Evolutionary conservation across 2,888 invertebrate genomes (phyloP).

Genomic region (Lasioglossum lativentre): DNA sequence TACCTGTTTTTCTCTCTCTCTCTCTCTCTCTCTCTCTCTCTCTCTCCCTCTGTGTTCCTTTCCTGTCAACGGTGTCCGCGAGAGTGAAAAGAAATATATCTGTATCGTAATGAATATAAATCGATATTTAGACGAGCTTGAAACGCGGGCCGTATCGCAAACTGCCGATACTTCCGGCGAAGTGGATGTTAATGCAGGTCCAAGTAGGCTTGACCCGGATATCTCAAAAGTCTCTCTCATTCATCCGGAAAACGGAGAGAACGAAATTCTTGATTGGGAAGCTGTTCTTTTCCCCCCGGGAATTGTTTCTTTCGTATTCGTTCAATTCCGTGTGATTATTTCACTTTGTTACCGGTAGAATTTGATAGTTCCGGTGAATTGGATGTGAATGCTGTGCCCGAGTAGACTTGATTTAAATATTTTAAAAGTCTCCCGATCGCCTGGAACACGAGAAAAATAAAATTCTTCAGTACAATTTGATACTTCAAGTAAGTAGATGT

Average conservation of each 20-base stretch:
- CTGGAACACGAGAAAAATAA: neutral
- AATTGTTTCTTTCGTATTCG: neutral
- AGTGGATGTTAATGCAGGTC: slow-evolving; percentile 23
- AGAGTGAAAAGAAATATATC: neutral
- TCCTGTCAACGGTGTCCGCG: neutral
- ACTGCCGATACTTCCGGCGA: slow-evolving; percentile 13
- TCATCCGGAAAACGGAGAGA: neutral
- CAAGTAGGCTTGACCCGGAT: slow-evolving; percentile 24
- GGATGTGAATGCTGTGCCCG: neutral
- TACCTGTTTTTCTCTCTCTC: neutral
- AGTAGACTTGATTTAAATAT: neutral
- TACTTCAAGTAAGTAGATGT: neutral
- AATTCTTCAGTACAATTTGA: neutral
- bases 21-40: neutral
- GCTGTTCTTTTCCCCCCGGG: neutral
- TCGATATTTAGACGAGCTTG: slow-evolving; percentile 5
- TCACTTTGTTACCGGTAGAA: neutral
- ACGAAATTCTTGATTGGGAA: neutral
- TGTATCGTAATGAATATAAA: slow-evolving; percentile 17
- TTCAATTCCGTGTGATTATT: neutral
- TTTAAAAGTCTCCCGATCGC: too few species aligned
- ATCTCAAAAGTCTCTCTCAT: neutral
- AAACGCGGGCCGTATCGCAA: neutral
- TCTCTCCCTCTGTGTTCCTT: neutral
- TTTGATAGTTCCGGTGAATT: neutral